Conservation (phyloP, 1,140 invertebrate species). For the Zaprionus inermis region DNA sequence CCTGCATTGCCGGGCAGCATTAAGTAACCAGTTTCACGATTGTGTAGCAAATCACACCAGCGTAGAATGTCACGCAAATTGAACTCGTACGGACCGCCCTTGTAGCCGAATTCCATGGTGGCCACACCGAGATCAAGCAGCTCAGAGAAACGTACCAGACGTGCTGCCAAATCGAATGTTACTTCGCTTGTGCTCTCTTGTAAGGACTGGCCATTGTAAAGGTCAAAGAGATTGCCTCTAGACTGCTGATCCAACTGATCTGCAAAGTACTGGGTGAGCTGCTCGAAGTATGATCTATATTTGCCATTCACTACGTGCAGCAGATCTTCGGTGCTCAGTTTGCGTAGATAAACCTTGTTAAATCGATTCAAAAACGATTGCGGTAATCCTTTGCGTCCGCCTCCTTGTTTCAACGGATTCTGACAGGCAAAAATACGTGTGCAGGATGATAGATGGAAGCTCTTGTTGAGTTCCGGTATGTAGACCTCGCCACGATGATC, state of each 20-base stretch:
- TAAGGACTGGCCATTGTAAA: constrained; percentile 15
- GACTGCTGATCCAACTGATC: constrained; percentile 21
- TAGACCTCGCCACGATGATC: constrained; percentile 98
- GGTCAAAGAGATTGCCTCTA: constrained; percentile 61
- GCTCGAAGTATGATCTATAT: constrained; percentile 60
- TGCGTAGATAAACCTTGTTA: constrained; percentile 96
- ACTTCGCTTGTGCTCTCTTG: not conserved
- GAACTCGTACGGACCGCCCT: constrained; percentile 97
- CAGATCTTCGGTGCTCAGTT: constrained; percentile 91
- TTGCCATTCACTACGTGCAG: constrained; percentile 82
- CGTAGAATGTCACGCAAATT: constrained; percentile 97
- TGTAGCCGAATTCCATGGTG: constrained; percentile 88
- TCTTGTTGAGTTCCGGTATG: constrained; percentile 96
- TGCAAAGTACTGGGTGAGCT: constrained; percentile 55
- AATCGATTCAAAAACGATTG: constrained; percentile 99
- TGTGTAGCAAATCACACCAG: constrained; percentile 90
- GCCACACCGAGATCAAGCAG: constrained; percentile 88
- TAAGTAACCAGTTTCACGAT: constrained; percentile 67
- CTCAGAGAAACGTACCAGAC: constrained; percentile 93
- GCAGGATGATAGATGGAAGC: constrained; percentile 90
- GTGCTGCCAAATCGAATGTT: constrained; percentile 86
- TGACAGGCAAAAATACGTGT: constrained; percentile 98
- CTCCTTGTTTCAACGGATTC: constrained; percentile 98
- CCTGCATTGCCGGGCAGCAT: constrained; percentile 1
- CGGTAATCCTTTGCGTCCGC: constrained; percentile 96